Percentiles rank a stretch among this genome's conserved stretches.
Conservation (phyloP, 2,113 vertebrate genomes). For the Cnemophilus loriae region DNA sequence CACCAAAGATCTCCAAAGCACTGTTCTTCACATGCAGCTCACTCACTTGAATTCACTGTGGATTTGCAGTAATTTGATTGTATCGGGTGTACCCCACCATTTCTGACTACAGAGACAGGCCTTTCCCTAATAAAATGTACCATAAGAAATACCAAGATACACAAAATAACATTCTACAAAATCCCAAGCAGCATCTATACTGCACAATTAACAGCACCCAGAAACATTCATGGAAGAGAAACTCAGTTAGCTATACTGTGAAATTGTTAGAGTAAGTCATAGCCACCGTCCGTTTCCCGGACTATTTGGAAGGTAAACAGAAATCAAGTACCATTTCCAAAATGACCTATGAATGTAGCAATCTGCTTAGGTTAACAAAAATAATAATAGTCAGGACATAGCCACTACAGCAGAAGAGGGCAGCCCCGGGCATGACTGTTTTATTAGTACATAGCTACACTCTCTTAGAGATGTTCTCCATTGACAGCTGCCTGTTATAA, state of each 20-base stretch:
- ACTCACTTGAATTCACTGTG: not conserved
- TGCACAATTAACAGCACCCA: not conserved
- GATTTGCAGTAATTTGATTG: not conserved
- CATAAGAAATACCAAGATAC: not conserved
- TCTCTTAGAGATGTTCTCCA: not conserved
- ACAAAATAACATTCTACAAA: not conserved
- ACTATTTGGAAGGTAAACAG: not conserved
- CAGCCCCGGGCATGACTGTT: not conserved
- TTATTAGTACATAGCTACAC: not conserved
- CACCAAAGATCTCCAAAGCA: not conserved
- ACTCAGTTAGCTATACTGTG: not conserved
- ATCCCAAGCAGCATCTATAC: not conserved
- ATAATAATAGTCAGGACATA: not conserved
- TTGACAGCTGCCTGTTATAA: not conserved
- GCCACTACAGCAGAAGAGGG: not conserved
- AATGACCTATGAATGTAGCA: not conserved
- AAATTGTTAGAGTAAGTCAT: not conserved
- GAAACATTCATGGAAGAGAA: not conserved
- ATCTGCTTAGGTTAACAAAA: not conserved
- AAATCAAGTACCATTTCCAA: not conserved
- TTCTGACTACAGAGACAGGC: not conserved
- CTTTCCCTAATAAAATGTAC: not conserved
- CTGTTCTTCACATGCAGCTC: not conserved
- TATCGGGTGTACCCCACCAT: not conserved
- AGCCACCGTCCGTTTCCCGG: not conserved